A percentile compares a stretch with the other conserved stretches of the same genome.
These are phyloP conservation scores for Aurelia sp. DNA, from an alignment of 30 jellyfish, hydroid and myxozoan genomes.

Conservation along the genomic window DNA sequence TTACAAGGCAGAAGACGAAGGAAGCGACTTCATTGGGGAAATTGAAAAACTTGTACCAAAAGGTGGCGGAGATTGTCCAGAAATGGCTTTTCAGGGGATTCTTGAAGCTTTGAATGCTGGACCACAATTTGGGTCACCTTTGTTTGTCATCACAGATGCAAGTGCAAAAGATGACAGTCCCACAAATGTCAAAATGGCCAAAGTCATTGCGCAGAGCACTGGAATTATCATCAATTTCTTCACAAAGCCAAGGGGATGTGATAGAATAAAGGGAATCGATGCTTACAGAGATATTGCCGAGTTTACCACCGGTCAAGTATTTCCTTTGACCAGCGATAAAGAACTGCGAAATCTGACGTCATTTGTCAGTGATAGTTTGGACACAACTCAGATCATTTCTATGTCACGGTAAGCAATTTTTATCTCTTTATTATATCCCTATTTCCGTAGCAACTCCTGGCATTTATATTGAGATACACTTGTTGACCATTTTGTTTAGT, in stretches of 20 bases:
- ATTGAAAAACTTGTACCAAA: constrained; percentile 58
- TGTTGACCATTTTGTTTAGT: too few species aligned
- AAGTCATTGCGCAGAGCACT: constrained; percentile 83
- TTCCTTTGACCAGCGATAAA: constrained; percentile 56
- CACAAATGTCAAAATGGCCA: constrained; percentile 66
- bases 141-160: constrained; percentile 96
- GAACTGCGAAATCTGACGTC: constrained; percentile 56
- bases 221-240: constrained; percentile 83
- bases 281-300: constrained; percentile 80
- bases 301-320: constrained; percentile 87
- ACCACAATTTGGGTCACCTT: constrained; percentile 85
- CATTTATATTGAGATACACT: too few species aligned
- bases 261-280: constrained; percentile 59
- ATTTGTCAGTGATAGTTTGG: constrained; percentile 67
- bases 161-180: constrained; percentile 86
- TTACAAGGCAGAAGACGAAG: constrained; percentile 61
- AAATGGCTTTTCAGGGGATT: constrained; percentile 84
- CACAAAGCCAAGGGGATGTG: constrained; percentile 84
- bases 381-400: constrained; percentile 59
- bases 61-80: constrained; percentile 95
- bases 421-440: too few species aligned
- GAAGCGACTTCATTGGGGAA: constrained; percentile 54
- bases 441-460: too few species aligned
- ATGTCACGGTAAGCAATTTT: constrained; percentile 38
- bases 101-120: constrained; percentile 88